Base-by-base conservation (phyloP, 2,888 invertebrate genomes). In the Sclerodermus sp. region DNA sequence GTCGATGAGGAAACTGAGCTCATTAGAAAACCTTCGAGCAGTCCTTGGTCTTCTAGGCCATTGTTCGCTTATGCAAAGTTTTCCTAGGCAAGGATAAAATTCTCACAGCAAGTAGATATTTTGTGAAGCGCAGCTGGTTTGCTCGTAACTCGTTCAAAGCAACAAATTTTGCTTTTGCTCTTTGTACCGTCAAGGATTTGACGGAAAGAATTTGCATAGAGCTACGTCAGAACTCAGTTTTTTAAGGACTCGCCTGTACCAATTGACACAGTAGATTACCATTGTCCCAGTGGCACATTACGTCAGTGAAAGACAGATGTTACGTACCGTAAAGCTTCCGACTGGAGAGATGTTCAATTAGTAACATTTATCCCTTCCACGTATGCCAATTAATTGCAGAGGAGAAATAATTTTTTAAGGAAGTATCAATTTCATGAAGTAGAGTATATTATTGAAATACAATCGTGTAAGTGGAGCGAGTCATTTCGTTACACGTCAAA, bases 151-250 rank as follows among this genome's bases (percentile, higher is more conserved):
- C 56, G 61, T 63, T 57, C 57, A 41, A 60, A 60, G 49, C 59
- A 63, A 64, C 66, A 58, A 67, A 67, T 67, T 67, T 67, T 55
- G 51, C 38, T 41, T 49, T 39, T 31, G 54, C 49, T 9, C 30
- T 30, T 34, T 12, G 55, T 29, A n/a, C 14, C 42, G 38, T 37
- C 44, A 47, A 49, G 55, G 42, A 39, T 52, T 29, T 16, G 31
- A 29, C 15, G 34, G 41, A 31, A 37, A 44, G 42, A 39, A 67
- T 68, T 67, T 60, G 68, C 66, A 68, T 67, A 60, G 58, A 67
- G 68, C 68, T 62, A 53, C 42, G 46, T 41, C 44, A 42, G 34
- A 30, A 43, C 38, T 9, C 40, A 47, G 51, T 39, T 56, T 52
- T 48, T 53, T 43, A 48, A 47, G 45, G 50, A 53, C 45, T 31